phyloP scores from a whole-genome alignment of 1,140 invertebrate genomes.

The Neoseiulus cucumeris region DNA sequence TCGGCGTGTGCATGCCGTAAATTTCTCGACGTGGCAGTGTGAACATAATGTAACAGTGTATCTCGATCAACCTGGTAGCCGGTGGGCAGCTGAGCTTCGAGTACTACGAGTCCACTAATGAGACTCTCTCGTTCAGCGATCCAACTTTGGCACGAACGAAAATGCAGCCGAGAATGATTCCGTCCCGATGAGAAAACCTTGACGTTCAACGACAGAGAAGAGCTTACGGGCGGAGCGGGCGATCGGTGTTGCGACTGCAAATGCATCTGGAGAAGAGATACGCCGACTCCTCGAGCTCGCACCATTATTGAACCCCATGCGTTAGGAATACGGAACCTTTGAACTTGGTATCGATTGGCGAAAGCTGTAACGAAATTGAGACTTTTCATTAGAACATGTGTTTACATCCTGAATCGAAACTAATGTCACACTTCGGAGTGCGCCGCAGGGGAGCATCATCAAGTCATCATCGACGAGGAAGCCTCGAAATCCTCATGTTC shows the following conservation, averaged over 20 bases:
- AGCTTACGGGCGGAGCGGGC: neutral
- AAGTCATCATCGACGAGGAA: no score
- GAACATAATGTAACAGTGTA: neutral
- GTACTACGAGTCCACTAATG: neutral
- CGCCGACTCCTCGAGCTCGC: neutral
- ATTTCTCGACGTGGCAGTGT: neutral
- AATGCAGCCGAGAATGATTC: constrained; percentile 9
- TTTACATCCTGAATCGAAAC: no score
- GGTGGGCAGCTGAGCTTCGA: neutral
- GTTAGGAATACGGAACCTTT: neutral
- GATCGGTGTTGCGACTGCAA: neutral
- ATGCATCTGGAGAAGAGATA: neutral
- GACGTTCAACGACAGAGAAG: neutral
- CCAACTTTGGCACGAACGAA: constrained; percentile 7
- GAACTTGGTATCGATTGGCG: neutral
- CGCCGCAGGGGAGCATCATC: no score
- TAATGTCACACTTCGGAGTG: no score
- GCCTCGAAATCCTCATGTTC: no score
- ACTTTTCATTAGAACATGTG: neutral
- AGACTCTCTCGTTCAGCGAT: neutral
- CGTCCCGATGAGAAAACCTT: constrained; percentile 10
- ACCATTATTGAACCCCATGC: neutral
- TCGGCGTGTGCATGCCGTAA: constrained; percentile 6
- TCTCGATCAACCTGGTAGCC: constrained; percentile 1
- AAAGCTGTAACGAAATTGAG: neutral